Conservation (phyloP, 2,888 invertebrate species). For the Eueremaeus valkanovi region DNA sequence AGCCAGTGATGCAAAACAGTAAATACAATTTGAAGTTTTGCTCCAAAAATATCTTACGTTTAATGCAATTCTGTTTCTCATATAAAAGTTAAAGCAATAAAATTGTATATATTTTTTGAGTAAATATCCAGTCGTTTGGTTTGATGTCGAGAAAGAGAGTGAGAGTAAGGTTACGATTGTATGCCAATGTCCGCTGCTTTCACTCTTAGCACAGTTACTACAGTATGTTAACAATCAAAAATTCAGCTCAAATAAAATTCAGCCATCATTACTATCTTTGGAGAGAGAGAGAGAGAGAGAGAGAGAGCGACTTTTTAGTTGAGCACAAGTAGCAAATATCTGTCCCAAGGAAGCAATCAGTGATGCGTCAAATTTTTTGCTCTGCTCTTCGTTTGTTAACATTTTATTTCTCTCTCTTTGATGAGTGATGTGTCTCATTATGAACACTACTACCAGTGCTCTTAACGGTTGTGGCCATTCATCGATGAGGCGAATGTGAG, state of each 20-base stretch:
- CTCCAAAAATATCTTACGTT: background rate
- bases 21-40: background rate
- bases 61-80: background rate
- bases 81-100: too few species aligned
- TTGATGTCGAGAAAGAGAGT: background rate
- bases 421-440: conserved; percentile 23
- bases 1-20: background rate
- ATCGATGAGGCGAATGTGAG: background rate
- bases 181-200: background rate
- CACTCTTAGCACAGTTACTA: too few species aligned
- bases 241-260: conserved; percentile 6
- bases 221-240: background rate
- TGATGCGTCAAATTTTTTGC: conserved; percentile 14
- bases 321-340: background rate
- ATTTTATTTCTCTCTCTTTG: background rate
- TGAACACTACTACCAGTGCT: background rate
- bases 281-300: background rate
- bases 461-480: background rate
- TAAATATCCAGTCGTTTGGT: background rate
- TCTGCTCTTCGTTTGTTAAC: background rate
- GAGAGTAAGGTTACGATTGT: too few species aligned
- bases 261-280: background rate
- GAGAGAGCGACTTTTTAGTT: too few species aligned
- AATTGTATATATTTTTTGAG: background rate
- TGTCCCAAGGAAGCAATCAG: conserved; percentile 24